phyloP scores from a whole-genome alignment of 2,113 vertebrate species.

The Cavia aperea region DNA sequence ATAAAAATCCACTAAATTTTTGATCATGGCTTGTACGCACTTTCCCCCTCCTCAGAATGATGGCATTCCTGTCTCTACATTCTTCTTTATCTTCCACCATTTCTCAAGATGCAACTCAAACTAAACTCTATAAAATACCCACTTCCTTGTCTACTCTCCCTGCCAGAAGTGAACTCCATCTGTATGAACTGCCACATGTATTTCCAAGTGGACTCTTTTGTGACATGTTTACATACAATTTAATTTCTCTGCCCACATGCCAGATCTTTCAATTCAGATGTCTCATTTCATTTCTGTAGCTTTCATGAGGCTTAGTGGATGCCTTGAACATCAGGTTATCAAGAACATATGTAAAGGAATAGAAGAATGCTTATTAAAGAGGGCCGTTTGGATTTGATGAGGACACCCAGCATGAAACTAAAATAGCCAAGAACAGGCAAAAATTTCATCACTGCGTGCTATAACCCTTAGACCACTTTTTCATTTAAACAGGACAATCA shows the following conservation, averaged over 20 bases:
- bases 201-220: neutral
- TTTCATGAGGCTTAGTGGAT: neutral
- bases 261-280: neutral
- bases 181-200: neutral
- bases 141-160: neutral
- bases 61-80: neutral
- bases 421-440: slow-evolving; percentile 26
- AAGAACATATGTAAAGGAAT: neutral
- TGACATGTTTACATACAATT: neutral
- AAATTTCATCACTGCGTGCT: neutral
- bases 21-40: neutral
- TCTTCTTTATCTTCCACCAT: neutral
- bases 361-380: slow-evolving; percentile 38
- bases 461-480: neutral
- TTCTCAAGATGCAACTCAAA: neutral
- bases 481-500: neutral
- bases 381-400: slow-evolving; percentile 6
- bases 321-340: neutral
- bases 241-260: neutral
- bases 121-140: neutral
- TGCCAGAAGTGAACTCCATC: neutral
- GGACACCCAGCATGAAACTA: neutral
- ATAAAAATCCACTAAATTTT: neutral
- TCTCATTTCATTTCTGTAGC: slow-evolving; percentile 2
- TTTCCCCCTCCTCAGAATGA: neutral